Base-by-base conservation (phyloP, 1,140 invertebrate genomes). In the Tetragnatha versicolor region DNA sequence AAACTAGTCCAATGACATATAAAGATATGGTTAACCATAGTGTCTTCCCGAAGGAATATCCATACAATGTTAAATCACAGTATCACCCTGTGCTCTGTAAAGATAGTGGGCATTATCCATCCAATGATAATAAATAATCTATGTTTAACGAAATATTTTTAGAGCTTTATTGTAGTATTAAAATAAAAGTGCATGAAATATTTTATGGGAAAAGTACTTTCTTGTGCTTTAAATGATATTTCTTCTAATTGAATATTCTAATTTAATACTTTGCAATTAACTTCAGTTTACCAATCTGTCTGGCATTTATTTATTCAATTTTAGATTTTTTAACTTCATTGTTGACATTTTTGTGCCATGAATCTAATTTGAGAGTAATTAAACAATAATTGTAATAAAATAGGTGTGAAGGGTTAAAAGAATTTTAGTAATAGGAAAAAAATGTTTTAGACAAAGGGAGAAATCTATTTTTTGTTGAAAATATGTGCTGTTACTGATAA, bases 11-110 rank as follows among this genome's bases (percentile, higher is more conserved):
- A 42, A 45, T 68, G 63, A 14, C 63, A 17, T 79, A 68, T 31
- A 79, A 79, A 60, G 63, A 42, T 55, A 69, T 69, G 63, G 55
- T 79, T 22, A 79, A 69, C 39, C 76, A 79, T 47, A 69, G 76
- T 79, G 76, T 79, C 76, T 79, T 79, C 76, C 76, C 76, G n/a
- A 79, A 79, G 22, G 63, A 79, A 25, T 79, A 79, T 60, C 76
- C 65, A 49, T 69, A 55, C n/a, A 55, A 68, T 37, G 29, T 49
- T 60, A 79, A 79, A 61, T 60, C 49, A 39, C 76, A 79, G 29
- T 79, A n/a, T 69, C 76, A 79, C 65, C 63, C 63, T 33, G 63
- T 79, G 76, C 65, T 79, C 25, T 79, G 76, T 69, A 79, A 79
- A 79, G 76, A 79, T 58, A 79, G 45, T 69, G 76, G 76, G 53